These are phyloP conservation scores for Enteromius mattozi DNA, from an alignment of 2,797 vertebrate genomes.

Conservation along the genomic window DNA sequence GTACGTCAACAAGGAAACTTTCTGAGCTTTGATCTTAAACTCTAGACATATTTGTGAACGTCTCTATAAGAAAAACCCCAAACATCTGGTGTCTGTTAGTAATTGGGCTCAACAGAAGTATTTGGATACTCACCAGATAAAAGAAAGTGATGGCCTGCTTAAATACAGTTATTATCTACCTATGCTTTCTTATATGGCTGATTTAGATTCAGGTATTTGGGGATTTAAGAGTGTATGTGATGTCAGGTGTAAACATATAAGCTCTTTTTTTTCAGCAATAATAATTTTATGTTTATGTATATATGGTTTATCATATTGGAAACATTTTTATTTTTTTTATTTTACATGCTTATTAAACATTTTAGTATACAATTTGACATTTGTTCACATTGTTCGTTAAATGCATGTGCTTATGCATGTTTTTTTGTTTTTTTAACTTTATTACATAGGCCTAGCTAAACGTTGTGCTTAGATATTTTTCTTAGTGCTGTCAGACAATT, in stretches of 20 bases:
- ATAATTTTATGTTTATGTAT: not conserved
- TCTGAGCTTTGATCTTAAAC: not conserved
- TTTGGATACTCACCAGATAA: not conserved
- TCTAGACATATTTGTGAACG: not conserved
- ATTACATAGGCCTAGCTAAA: too few relatives aligned
- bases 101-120: conserved; percentile 9
- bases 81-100: conserved; percentile 23
- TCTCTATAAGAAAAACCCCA: not conserved
- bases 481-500: too few relatives aligned
- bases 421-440: too few relatives aligned
- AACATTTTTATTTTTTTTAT: not conserved
- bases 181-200: not conserved
- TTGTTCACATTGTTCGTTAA: too few relatives aligned
- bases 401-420: not conserved
- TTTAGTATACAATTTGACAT: not conserved
- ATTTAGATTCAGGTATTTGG: not conserved
- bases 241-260: not conserved
- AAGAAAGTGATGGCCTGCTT: not conserved
- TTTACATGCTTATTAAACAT: not conserved
- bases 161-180: not conserved
- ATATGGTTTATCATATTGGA: not conserved
- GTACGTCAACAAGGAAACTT: not conserved
- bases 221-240: not conserved
- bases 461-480: too few relatives aligned
- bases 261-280: not conserved